These are phyloP conservation scores for Cynocephalus volans DNA, from an alignment of 2,113 vertebrate genomes.

Conservation along the genomic window DNA sequence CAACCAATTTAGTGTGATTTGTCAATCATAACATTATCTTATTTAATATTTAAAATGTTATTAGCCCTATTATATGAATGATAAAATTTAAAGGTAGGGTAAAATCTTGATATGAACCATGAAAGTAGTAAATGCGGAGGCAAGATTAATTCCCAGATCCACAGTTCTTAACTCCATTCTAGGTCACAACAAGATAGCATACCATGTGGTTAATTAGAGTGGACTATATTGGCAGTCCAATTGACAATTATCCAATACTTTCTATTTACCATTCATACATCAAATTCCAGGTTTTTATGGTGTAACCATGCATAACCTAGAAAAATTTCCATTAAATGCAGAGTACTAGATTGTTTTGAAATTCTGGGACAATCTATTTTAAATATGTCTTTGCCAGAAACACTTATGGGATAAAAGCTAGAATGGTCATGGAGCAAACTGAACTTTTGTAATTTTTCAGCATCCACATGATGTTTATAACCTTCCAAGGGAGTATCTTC, in stretches of 20 bases:
- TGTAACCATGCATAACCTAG: not conserved
- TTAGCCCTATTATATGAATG: not conserved
- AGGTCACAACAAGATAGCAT: not conserved
- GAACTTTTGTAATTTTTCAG: not conserved
- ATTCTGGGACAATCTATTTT: not conserved
- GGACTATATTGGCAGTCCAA: not conserved
- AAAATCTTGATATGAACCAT: not conserved
- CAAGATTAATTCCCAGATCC: not conserved
- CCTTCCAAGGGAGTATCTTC: rapidly evolving
- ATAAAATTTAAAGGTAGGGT: not conserved
- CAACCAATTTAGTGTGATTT: not conserved
- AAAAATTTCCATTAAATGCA: not conserved
- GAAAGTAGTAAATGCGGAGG: not conserved
- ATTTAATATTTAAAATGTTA: not conserved
- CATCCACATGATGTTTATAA: not conserved
- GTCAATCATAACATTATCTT: not conserved
- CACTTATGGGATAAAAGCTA: not conserved
- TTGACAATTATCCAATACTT: not conserved
- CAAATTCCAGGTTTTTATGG: not conserved
- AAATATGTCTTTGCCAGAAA: not conserved
- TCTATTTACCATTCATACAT: not conserved
- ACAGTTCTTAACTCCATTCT: not conserved
- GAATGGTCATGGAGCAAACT: not conserved
- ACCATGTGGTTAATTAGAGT: not conserved
- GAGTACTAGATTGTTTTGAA: not conserved